Evolutionary conservation across 2,797 vertebrate species (phyloP), one percentile per base, ranked within the genome.

Genomic region (Sylvilagus floridanus): DNA sequence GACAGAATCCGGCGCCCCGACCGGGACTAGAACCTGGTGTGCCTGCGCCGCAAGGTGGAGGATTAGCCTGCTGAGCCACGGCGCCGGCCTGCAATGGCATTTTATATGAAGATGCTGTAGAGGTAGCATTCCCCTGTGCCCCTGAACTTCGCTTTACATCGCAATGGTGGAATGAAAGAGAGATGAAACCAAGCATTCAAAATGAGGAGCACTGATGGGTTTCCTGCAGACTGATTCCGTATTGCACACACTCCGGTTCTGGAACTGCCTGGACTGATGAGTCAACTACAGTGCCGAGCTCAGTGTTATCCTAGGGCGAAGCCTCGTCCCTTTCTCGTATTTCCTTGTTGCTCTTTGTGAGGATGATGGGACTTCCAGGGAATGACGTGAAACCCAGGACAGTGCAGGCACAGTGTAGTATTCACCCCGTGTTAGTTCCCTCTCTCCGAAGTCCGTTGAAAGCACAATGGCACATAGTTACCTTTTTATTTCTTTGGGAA

Each of bases 81-180:
- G n/a, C n/a, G n/a, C n/a, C n/a, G n/a, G n/a, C n/a, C n/a, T 68
- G 73, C 72, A 35, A 8, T 42, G 73, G 42, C 37, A 68, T 75
- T 62, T 91, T 71, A 76, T 11, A n/a, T 32, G 84, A 93, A 63
- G 73, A 89, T 81, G 87, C 22, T 21, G 30, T 22, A 60, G 63
- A 62, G 81, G 68, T 82, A 68, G 14, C 21, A 1, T n/a, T 79
- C n/a, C 78, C 77, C 84, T 47, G 84, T 72, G 52, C n/a, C 54
- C 22, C 72, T 21, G 63, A 72, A 73, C 32, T 60, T 63, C 68
- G 71, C 94, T 96, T 96, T 96, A 84, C 90, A 84, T 96, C 54
- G 91, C 84, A 96, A 95, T 96, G 62, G 79, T 54, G 26, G 65
- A 68, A 28, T n/a, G 90, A 93, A 88, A 76, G 94, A 71, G 66